Evolutionary conservation across 2,797 vertebrate species (phyloP).

Genomic region (Rhinatrema bivittatum): DNA sequence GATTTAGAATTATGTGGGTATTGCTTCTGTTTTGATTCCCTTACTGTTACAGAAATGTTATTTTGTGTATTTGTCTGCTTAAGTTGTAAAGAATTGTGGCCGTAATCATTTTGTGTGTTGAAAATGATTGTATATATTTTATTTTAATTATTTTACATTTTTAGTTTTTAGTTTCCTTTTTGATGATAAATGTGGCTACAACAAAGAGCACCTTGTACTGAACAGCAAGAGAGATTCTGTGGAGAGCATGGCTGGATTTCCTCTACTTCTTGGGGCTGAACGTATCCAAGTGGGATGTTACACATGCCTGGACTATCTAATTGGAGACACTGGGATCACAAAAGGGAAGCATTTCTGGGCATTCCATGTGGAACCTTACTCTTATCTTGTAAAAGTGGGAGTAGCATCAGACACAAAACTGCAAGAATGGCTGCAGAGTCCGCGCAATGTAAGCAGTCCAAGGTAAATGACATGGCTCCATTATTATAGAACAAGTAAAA

Average conservation of each 20-base stretch:
- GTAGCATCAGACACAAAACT: conserved; percentile 85
- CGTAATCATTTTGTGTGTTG: no score
- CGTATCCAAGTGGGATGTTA: conserved; percentile 86
- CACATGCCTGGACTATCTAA: conserved; percentile 84
- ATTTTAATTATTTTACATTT: conserved; percentile 2
- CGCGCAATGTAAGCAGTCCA: conserved; percentile 82
- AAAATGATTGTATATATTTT: no score
- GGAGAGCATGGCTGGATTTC: conserved; percentile 83
- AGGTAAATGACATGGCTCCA: no score
- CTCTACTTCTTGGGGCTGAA: conserved; percentile 77
- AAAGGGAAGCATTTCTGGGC: conserved; percentile 93
- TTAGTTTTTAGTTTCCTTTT: conserved; percentile 90
- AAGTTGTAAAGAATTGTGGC: no score
- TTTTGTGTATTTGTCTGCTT: no score
- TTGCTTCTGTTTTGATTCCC: no score
- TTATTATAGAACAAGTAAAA: no score
- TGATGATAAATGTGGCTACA: conserved; percentile 92
- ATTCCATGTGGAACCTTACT: conserved; percentile 79
- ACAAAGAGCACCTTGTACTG: conserved; percentile 72
- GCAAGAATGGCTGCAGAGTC: conserved; percentile 86
- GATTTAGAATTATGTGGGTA: no score
- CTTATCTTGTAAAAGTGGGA: conserved; percentile 89
- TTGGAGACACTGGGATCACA: conserved; percentile 81
- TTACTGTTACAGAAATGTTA: no score
- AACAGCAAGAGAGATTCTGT: conserved; percentile 75